phyloP scores from a whole-genome alignment of 2,888 invertebrate species.

The Synanthedon myopaeformis region DNA sequence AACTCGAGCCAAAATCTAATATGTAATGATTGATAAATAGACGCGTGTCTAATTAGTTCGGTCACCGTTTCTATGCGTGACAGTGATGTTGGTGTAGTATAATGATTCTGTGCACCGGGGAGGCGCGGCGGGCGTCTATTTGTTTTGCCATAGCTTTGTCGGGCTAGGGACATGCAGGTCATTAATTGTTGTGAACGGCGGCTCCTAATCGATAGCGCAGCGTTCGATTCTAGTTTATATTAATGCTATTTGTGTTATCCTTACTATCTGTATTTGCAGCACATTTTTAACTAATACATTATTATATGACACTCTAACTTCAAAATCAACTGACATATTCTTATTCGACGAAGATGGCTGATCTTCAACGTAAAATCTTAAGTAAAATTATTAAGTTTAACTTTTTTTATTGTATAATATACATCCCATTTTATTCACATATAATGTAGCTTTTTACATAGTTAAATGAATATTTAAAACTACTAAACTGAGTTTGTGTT shows the following conservation, averaged over 20 bases:
- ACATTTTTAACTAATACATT: neutral
- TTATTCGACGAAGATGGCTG: too few relatives aligned
- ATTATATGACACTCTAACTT: too few relatives aligned
- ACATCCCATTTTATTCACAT: too few relatives aligned
- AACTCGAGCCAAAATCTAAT: too few relatives aligned
- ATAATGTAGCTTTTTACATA: too few relatives aligned
- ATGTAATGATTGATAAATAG: neutral
- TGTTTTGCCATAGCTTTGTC: conserved; percentile 70
- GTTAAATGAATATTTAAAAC: too few relatives aligned
- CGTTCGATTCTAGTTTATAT: conserved; percentile 70
- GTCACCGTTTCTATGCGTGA: neutral
- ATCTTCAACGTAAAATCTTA: too few relatives aligned
- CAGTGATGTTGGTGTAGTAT: conserved; percentile 5
- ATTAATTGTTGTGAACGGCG: conserved; percentile 69
- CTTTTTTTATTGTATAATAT: too few relatives aligned
- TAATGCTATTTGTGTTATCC: conserved; percentile 66
- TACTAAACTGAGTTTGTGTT: too few relatives aligned
- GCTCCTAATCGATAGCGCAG: conserved; percentile 67
- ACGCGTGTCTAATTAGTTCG: neutral
- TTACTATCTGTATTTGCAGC: conserved; percentile 13
- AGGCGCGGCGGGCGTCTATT: conserved; percentile 62
- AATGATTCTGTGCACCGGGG: conserved; percentile 47
- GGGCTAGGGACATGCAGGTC: conserved; percentile 68
- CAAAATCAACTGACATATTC: too few relatives aligned
- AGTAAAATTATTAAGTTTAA: too few relatives aligned